Evolutionary conservation across 1,140 invertebrate species (phyloP).

Genomic region (Tetramorium simillimum): DNA sequence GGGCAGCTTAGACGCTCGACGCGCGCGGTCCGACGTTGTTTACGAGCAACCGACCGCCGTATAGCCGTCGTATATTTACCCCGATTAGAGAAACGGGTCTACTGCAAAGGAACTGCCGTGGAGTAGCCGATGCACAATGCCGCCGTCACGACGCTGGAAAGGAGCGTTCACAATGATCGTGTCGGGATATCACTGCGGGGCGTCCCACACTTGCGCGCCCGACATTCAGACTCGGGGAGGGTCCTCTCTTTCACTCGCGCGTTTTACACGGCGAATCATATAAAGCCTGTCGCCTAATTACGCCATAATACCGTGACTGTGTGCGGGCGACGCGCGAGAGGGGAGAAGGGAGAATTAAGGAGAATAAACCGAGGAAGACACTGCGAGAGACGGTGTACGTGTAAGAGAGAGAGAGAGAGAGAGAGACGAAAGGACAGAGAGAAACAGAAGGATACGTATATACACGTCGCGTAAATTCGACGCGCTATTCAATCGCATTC

Average conservation of each 20-base stretch:
- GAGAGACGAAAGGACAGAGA: conserved; percentile 4
- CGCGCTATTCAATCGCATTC: conserved; percentile 70
- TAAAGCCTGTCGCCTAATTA: conserved; percentile 79
- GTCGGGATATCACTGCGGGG: conserved; percentile 79
- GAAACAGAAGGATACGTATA: background rate
- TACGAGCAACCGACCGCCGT: background rate
- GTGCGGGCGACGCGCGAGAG: background rate
- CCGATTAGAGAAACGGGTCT: conserved; percentile 33
- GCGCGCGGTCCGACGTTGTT: background rate
- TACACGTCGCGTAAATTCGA: conserved; percentile 54
- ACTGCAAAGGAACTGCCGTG: conserved; percentile 50
- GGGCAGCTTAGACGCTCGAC: background rate
- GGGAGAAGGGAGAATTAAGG: background rate
- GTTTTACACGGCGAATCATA: conserved; percentile 75
- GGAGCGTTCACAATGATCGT: conserved; percentile 65
- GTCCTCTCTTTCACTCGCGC: conserved; percentile 68
- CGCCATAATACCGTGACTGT: conserved; percentile 72
- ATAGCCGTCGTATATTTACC: background rate
- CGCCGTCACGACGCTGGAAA: conserved; percentile 63
- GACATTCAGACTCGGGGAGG: conserved; percentile 54
- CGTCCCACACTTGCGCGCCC: conserved; percentile 76
- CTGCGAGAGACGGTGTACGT: conserved; percentile 17
- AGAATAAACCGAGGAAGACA: background rate
- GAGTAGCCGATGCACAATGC: conserved; percentile 56
- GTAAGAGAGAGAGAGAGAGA: conserved; percentile 46